Conservation (phyloP, 2,797 vertebrate genomes). For the Neopelma chrysocephalum region DNA sequence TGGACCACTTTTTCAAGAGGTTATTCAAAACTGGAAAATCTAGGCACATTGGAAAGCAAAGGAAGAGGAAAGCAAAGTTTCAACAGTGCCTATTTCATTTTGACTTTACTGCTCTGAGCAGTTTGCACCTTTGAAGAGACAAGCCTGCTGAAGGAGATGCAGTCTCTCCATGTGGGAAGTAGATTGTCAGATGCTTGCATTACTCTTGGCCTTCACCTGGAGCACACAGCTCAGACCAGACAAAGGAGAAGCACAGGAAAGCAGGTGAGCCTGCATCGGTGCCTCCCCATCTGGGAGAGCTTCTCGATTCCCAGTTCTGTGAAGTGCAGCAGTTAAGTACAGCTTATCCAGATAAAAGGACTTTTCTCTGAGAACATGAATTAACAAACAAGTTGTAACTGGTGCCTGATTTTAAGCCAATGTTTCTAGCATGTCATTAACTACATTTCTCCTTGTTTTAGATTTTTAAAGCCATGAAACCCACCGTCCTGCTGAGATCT, state of each 20-base stretch:
- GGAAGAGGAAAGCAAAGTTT: not conserved
- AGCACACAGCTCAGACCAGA: not conserved
- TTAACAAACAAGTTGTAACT: slow-evolving; percentile 39
- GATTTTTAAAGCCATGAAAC: not conserved
- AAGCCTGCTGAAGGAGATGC: not conserved
- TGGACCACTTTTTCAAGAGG: not conserved
- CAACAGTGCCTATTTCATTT: not conserved
- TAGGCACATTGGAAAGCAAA: not conserved
- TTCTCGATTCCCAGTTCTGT: not conserved
- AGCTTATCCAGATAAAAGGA: slow-evolving; percentile 42
- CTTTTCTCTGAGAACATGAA: slow-evolving; percentile 25
- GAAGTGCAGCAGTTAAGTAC: slow-evolving; percentile 12
- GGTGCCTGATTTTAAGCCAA: not conserved
- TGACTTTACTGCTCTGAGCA: not conserved
- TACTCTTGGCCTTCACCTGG: not conserved
- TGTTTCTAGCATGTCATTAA: not conserved
- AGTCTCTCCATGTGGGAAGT: not conserved
- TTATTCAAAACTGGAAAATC: not conserved
- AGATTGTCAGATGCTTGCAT: not conserved
- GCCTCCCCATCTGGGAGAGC: not conserved
- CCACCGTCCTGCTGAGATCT: not conserved
- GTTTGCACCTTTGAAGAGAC: not conserved
- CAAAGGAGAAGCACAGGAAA: not conserved
- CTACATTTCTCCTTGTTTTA: not conserved
- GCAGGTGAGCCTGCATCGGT: accelerated